A percentile compares a stretch with the other conserved stretches of the same genome.
Evolutionary conservation across 2,113 vertebrate genomes (phyloP).

Genomic region (Pelecanus crispus): DNA sequence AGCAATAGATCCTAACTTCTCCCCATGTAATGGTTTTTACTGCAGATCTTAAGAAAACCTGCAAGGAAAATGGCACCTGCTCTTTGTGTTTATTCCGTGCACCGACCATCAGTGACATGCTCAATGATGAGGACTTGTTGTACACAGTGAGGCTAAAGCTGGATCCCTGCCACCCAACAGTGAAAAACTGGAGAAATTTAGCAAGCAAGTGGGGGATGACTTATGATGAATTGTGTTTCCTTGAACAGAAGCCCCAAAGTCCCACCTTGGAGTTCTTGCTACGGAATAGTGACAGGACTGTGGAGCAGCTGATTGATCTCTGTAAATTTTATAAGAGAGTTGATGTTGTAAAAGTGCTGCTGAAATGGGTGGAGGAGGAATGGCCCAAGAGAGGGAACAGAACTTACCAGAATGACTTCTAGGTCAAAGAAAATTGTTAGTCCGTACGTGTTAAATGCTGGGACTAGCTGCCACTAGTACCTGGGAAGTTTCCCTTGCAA

Average conservation of each 20-base stretch:
- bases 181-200: slow-evolving; percentile 99
- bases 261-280: slow-evolving; percentile 93
- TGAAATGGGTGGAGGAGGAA: slow-evolving; percentile 91
- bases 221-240: slow-evolving; percentile 91
- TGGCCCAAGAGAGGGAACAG: slow-evolving; percentile 87
- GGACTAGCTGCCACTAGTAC: not conserved
- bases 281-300: slow-evolving; percentile 90
- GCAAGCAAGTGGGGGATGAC: slow-evolving; percentile 99
- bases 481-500: not conserved
- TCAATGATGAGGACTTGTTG: slow-evolving; percentile 94
- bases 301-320: slow-evolving; percentile 90
- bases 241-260: slow-evolving; percentile 93
- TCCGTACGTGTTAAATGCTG: not conserved
- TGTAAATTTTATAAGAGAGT: slow-evolving; percentile 92
- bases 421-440: slow-evolving; percentile 19
- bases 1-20: not conserved
- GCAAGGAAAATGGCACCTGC: slow-evolving; percentile 63
- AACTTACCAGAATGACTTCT: slow-evolving; percentile 69
- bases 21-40: not conserved
- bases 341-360: slow-evolving; percentile 89
- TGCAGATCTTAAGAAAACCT: slow-evolving; percentile 60
- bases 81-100: slow-evolving; percentile 72
- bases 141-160: slow-evolving; percentile 91
- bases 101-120: slow-evolving; percentile 93
- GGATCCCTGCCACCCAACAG: slow-evolving; percentile 91